phyloP scores from a whole-genome alignment of 2,797 vertebrate genomes.

The Cryptoblepharus egeriae region DNA sequence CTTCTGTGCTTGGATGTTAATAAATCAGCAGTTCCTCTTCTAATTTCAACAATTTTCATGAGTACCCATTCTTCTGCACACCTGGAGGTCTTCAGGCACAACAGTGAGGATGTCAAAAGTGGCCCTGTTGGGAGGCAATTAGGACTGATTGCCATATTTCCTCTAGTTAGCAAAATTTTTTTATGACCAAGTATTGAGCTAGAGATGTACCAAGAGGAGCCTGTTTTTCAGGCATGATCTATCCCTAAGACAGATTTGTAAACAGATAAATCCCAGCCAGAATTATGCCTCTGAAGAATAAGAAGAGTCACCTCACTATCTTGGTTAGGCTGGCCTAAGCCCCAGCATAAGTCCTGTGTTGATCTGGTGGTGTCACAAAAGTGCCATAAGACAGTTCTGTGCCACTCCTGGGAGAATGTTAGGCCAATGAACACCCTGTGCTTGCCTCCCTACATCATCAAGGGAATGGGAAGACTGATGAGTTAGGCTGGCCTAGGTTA shows the following conservation, averaged over 20 bases:
- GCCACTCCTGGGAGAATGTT: too few species aligned
- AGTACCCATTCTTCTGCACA: not conserved
- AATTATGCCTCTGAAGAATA: not conserved
- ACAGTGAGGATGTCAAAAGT: not conserved
- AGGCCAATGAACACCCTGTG: too few species aligned
- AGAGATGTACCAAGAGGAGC: not conserved
- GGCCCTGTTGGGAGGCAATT: not conserved
- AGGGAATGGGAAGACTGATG: too few species aligned
- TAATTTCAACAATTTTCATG: not conserved
- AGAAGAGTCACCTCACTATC: not conserved
- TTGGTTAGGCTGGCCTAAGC: too few species aligned
- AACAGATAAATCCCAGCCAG: not conserved
- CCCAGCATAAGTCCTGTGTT: too few species aligned
- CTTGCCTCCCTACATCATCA: too few species aligned
- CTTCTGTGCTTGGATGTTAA: not conserved
- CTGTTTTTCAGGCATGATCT: not conserved
- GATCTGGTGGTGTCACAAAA: too few species aligned
- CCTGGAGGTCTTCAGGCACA: not conserved
- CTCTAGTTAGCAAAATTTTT: not conserved
- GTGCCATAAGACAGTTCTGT: too few species aligned
- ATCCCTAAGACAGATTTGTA: not conserved
- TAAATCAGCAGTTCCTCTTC: not conserved
- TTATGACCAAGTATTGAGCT: not conserved
- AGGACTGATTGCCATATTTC: not conserved
- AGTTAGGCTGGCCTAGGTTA: too few species aligned